phyloP scores from a whole-genome alignment of 2,113 vertebrate genomes.

The Oenanthe melanoleuca region DNA sequence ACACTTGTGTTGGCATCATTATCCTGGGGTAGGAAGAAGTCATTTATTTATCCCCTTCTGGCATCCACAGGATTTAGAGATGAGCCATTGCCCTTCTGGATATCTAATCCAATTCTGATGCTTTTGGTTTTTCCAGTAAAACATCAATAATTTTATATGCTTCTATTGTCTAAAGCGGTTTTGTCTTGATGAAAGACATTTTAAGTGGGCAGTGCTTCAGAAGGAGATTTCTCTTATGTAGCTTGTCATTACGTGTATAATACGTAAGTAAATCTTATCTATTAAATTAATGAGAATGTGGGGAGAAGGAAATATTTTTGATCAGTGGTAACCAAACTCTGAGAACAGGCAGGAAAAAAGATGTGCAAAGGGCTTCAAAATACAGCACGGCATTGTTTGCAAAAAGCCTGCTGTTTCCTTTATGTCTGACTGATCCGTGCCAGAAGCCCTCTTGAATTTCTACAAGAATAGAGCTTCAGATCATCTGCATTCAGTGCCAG shows the following conservation, averaged over 20 bases:
- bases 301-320: constrained; percentile 72
- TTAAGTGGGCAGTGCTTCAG: constrained; percentile 40
- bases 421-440: constrained; percentile 77
- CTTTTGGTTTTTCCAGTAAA: constrained; percentile 46
- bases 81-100: neutral
- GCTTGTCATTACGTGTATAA: constrained; percentile 66
- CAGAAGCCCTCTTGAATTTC: constrained; percentile 83
- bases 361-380: constrained; percentile 73
- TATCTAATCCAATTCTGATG: neutral
- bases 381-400: constrained; percentile 81
- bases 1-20: neutral
- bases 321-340: constrained; percentile 72
- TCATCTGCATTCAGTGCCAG: constrained; percentile 90
- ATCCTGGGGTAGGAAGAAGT: constrained; percentile 23
- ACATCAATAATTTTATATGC: constrained; percentile 41
- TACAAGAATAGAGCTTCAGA: constrained; percentile 82
- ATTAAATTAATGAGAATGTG: constrained; percentile 77
- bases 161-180: constrained; percentile 37
- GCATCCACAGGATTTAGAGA: constrained; percentile 16
- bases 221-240: constrained; percentile 59
- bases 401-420: constrained; percentile 80
- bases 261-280: constrained; percentile 67
- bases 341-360: constrained; percentile 36
- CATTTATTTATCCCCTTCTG: constrained; percentile 23
- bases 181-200: constrained; percentile 59